Base-by-base conservation (phyloP, 64 coral and sea anemone species). In the Acropora tenuis region DNA sequence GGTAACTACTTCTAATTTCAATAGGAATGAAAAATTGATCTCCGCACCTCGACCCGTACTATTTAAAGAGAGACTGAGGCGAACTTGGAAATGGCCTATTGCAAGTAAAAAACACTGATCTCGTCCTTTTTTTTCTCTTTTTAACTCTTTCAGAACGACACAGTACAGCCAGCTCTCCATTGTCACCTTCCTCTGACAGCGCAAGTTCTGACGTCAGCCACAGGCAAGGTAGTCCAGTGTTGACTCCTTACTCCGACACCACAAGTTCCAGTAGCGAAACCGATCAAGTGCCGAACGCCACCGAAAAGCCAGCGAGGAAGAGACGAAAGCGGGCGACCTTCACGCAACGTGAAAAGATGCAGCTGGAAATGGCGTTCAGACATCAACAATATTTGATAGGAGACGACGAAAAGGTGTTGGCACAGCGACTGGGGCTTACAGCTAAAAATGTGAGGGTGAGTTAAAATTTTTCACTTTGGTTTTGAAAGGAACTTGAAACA, bases 241-340 rank as follows among this genome's bases (percentile, higher is more conserved):
- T 40, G 43, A 43, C 79, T 63, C 41, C 79, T 81, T 81, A 50
- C 49, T 79, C 79, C 9, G 79, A 81, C 53, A 60, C 13, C 53
- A 3, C 50, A 41, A 81, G 53, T 42, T 61, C 79, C 52, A 41
- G 6, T 41, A 82, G 79, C 30, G 79, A 63, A 15, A 43, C 55
- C 55, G 79, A 63, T 82, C 79, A 16, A 82, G 20, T 82, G 15
- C n/a, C 79, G 11, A 82, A 40, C 1, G 7, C 60, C 42, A 60
- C 79, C 0, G 79, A 59, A 20, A 19, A 82, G 79, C 2, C 12
- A 4, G 2, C 79, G 79, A 82, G 41, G 9, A 60, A 65, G 53
- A 82, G 63, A 43, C 57, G 57, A 45, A 52, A 82, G 79, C 79
- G 77, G 1, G 52, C 77, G 18, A 79, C 77, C 3, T 79, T 79